These are phyloP conservation scores for Lithobates sylvaticus DNA, from an alignment of 2,797 vertebrate genomes.

Conservation along the genomic window DNA sequence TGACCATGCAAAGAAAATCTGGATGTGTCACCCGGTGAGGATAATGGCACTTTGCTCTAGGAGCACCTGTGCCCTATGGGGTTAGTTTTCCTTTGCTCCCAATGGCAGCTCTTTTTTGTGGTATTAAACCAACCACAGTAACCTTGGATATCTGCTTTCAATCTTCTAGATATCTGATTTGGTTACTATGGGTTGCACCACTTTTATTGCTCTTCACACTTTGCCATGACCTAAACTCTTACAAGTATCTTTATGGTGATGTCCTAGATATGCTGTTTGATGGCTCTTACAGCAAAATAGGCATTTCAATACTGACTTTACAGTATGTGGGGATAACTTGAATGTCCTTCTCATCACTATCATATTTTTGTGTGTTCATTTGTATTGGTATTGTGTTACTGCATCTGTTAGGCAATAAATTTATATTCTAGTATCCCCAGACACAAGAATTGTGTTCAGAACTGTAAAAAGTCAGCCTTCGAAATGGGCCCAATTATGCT, in stretches of 20 bases:
- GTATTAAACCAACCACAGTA: background rate
- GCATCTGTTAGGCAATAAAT: background rate
- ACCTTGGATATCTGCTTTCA: too few relatives aligned
- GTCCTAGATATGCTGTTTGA: background rate
- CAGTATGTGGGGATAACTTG: conserved; percentile 37
- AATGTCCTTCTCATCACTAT: background rate
- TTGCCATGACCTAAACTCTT: background rate
- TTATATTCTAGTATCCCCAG: conserved; percentile 3
- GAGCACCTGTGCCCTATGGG: too few relatives aligned
- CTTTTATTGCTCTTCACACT: background rate
- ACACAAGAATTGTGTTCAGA: background rate
- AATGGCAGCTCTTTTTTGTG: background rate
- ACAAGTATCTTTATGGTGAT: background rate
- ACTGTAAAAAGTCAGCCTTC: background rate
- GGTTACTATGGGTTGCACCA: background rate
- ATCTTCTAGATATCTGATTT: too few relatives aligned
- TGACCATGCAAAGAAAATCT: too few relatives aligned
- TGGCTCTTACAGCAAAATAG: too few relatives aligned
- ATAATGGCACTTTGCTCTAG: too few relatives aligned
- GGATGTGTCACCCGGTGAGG: too few relatives aligned
- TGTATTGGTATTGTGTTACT: conserved; percentile 4
- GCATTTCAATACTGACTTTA: background rate
- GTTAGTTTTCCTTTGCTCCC: too few relatives aligned
- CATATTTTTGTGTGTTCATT: conserved; percentile 4
- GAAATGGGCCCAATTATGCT: background rate